Conservation (phyloP, 1,140 invertebrate genomes). For the Aphidius ervi region DNA sequence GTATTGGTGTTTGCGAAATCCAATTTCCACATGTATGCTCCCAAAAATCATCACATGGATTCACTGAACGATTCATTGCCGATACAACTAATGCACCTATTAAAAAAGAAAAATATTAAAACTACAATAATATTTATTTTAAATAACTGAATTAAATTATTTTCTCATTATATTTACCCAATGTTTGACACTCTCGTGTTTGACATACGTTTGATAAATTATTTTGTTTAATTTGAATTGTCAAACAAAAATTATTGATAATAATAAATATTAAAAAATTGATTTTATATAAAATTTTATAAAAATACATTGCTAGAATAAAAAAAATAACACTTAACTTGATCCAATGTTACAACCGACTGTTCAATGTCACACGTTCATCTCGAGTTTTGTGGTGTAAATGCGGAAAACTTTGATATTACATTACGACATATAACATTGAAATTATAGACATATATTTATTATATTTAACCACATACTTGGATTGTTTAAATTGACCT, state of each 20-base stretch:
- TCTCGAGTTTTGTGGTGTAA: conserved; percentile 2
- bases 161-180: conserved; percentile 11
- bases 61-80: conserved; percentile 63
- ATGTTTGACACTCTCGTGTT: conserved; percentile 15
- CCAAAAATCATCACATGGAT: conserved; percentile 91
- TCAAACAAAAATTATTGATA: not conserved
- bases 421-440: conserved; percentile 1
- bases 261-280: conserved; percentile 4
- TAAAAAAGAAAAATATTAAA: not conserved
- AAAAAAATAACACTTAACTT: not conserved
- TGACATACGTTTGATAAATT: conserved; percentile 13
- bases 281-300: not conserved
- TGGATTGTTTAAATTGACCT: too few species aligned
- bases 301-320: too few species aligned
- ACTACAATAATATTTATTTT: too few species aligned
- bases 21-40: conserved; percentile 83
- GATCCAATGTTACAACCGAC: not conserved
- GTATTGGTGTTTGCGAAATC: conserved; percentile 80
- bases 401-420: conserved; percentile 8
- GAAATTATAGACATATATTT: not conserved
- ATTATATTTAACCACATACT: not conserved
- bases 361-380: conserved; percentile 8
- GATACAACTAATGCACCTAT: conserved; percentile 4
- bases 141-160: not conserved
- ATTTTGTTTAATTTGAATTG: not conserved